These are phyloP conservation scores for Aphelinus certus DNA, from an alignment of 1,140 invertebrate genomes.

Conservation along the genomic window DNA sequence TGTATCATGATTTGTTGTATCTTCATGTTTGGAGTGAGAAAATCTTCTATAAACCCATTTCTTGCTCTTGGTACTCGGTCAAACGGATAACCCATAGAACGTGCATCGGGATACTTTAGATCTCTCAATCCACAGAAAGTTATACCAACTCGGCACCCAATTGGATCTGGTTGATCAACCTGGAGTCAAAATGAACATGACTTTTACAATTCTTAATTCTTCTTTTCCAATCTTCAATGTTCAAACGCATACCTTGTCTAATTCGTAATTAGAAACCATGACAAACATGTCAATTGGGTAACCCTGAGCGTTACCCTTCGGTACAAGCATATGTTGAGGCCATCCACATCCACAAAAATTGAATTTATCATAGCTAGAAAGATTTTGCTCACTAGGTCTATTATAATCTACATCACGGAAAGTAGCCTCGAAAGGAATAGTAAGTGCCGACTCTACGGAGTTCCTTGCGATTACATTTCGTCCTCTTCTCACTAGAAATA, in stretches of 20 bases:
- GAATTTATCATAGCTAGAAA: constrained; percentile 10
- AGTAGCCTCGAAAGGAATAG: constrained; percentile 72
- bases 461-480: constrained; percentile 67
- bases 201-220: too few relatives aligned
- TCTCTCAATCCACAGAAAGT: constrained; percentile 81
- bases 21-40: constrained; percentile 77
- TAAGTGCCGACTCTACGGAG: constrained; percentile 71
- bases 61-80: constrained; percentile 70
- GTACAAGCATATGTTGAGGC: constrained; percentile 86
- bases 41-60: constrained; percentile 68
- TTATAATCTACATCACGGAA: constrained; percentile 69
- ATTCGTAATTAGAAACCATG: constrained; percentile 82
- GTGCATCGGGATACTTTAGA: constrained; percentile 75
- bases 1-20: constrained; percentile 67
- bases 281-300: constrained; percentile 78
- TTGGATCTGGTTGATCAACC: constrained; percentile 24
- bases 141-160: constrained; percentile 73
- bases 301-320: constrained; percentile 78
- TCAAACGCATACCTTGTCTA: constrained; percentile 69
- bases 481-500: constrained; percentile 65
- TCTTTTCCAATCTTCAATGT: too few relatives aligned
- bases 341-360: constrained; percentile 79
- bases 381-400: constrained; percentile 48
- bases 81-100: constrained; percentile 83
- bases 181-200: neutral